Evolutionary conservation across 2,888 invertebrate species (phyloP).

Genomic region (Hermodice carunculata): DNA sequence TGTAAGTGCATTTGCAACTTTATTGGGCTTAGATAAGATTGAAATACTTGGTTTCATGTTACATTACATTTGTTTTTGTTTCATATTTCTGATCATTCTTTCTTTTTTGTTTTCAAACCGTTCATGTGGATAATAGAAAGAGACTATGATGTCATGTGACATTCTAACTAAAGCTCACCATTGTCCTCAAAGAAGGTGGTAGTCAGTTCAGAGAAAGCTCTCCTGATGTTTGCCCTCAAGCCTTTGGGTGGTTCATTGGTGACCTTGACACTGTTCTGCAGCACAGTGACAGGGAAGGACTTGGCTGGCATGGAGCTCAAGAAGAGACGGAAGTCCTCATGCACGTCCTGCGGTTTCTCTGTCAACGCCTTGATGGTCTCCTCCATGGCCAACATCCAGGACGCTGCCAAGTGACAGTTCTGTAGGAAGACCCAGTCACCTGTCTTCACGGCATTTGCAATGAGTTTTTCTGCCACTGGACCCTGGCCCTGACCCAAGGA

Average conservation of each 20-base stretch:
- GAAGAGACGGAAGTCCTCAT: conserved; percentile 69
- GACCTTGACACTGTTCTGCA: conserved; percentile 71
- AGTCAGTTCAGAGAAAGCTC: conserved; percentile 85
- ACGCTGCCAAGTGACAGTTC: conserved; percentile 71
- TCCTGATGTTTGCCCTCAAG: conserved; percentile 82
- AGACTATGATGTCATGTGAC: too few species aligned
- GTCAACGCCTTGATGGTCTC: conserved; percentile 65
- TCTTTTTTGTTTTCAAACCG: too few species aligned
- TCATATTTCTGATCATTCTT: too few species aligned
- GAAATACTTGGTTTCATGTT: too few species aligned
- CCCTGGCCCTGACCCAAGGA: conserved; percentile 72
- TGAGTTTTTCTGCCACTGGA: conserved; percentile 70
- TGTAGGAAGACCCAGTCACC: conserved; percentile 71
- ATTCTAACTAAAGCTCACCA: conserved; percentile 74
- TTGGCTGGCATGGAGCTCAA: conserved; percentile 70
- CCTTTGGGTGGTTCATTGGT: conserved; percentile 71
- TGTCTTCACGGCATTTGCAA: conserved; percentile 61
- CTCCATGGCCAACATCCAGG: conserved; percentile 70
- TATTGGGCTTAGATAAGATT: too few species aligned
- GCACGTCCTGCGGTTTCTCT: conserved; percentile 65
- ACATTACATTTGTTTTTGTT: too few species aligned
- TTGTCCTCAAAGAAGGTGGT: conserved; percentile 86
- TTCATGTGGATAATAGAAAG: too few species aligned
- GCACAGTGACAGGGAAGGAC: conserved; percentile 69
- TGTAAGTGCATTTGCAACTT: too few species aligned